Base-by-base conservation (phyloP, 2,797 vertebrate genomes). In the Eidolon dupreanum region DNA sequence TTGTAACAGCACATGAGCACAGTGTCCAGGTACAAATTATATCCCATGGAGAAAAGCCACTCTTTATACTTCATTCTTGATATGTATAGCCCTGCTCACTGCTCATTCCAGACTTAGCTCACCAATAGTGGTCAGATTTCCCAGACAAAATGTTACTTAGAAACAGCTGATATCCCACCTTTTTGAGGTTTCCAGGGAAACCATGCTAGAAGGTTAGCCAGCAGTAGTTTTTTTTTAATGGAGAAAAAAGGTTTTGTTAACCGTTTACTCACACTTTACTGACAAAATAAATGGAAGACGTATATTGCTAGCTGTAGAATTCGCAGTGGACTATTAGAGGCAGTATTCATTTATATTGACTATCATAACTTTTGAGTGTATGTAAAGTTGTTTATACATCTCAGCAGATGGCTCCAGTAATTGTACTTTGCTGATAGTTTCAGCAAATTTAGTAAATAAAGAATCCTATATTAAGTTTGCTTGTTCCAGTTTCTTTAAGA, bases 161-260 rank as follows among this genome's bases (percentile, higher is more conserved):
- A 96, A 86, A 81, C 74, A 43, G 20, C 55, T 66, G 24, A 65
- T 43, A 11, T 3, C 87, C 55, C 38, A n/a, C 36, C 26, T 70
- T 49, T 36, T 10, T 46, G 51, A 86, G 59, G 63, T 96, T 88
- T 79, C 92, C 84, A 84, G 53, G 75, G 90, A 88, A 92, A 74
- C 63, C 36, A 73, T 31, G 33, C 74, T 43, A 26, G 51, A 90
- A 84, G 93, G 66, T 92, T 92, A 88, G 73, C 10, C 46, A 49
- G 28, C 85, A 57, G 63, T 59, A 53, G 2, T 24, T 83, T 63
- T 92, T 70, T 38, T 19, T 89, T 12, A 36, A 13, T 20, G 36
- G 31, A 15, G 87, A 28, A 11, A 28, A 61, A 31, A 73, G 63
- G 24, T 38, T 86, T 83, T 68, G 28, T 93, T 92, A 77, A 61